Conservation (phyloP, 2,113 vertebrate genomes). For the Sardina pilchardus region DNA sequence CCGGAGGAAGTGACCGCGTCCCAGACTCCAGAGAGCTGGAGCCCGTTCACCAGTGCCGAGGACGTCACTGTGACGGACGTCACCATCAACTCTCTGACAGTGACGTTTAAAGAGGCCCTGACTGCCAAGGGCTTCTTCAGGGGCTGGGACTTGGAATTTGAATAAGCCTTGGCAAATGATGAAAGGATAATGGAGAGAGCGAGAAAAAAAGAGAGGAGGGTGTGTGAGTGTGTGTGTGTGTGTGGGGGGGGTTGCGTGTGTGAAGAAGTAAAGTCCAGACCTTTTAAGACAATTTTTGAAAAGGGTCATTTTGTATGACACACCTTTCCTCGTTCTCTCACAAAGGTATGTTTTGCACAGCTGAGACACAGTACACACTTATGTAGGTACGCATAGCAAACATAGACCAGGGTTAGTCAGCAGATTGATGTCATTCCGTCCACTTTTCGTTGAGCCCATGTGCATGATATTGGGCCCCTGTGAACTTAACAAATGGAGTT, state of each 20-base stretch:
- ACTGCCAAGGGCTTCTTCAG: slow-evolving; percentile 93
- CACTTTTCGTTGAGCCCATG: not conserved
- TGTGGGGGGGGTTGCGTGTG: not conserved
- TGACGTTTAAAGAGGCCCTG: slow-evolving; percentile 94
- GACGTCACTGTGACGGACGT: slow-evolving; percentile 96
- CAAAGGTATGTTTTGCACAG: not conserved
- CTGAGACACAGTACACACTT: not conserved
- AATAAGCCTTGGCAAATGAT: slow-evolving; percentile 47
- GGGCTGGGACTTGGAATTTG: slow-evolving; percentile 79
- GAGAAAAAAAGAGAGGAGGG: not conserved
- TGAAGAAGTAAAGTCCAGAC: not conserved
- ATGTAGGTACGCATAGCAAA: not conserved
- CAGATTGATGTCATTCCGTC: not conserved
- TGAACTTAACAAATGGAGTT: not conserved
- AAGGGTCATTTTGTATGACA: not conserved
- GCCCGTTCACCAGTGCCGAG: slow-evolving; percentile 62
- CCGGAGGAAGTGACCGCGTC: slow-evolving; percentile 27
- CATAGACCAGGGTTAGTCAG: not conserved
- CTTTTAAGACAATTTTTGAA: not conserved
- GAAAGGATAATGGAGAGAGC: not conserved
- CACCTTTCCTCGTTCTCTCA: not conserved
- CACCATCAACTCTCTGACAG: slow-evolving; percentile 94
- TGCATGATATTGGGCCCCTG: not conserved
- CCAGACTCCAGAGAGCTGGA: slow-evolving; percentile 56
- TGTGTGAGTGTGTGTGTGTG: not conserved